Conservation (phyloP, 2,113 vertebrate genomes). For the Hylia prasina region DNA sequence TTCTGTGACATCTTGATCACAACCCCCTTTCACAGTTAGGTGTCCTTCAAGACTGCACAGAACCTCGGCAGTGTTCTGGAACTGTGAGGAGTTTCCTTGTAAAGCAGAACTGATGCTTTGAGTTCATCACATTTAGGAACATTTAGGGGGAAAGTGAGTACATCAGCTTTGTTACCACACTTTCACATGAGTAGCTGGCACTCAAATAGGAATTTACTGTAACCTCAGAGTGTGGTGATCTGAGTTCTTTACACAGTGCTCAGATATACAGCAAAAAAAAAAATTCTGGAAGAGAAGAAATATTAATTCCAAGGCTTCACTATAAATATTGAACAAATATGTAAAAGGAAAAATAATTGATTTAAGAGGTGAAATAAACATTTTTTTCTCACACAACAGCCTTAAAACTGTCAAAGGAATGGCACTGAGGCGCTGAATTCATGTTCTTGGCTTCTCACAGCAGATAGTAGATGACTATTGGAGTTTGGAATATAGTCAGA, state of each 20-base stretch:
- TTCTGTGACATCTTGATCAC: not conserved
- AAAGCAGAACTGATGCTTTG: conserved; percentile 25
- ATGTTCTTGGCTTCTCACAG: not conserved
- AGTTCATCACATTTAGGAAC: conserved; percentile 28
- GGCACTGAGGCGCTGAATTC: not conserved
- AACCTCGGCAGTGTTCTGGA: not conserved
- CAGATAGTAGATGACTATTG: not conserved
- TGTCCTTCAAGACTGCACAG: not conserved
- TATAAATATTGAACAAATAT: not conserved
- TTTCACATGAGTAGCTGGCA: not conserved
- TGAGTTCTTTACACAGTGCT: not conserved
- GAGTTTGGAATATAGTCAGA: not conserved
- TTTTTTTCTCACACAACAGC: not conserved
- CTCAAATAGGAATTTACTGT: not conserved
- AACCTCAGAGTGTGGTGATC: not conserved
- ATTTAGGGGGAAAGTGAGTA: not conserved
- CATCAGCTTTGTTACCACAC: conserved; percentile 6
- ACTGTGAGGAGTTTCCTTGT: not conserved
- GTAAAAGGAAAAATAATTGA: not conserved
- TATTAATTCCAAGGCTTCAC: not conserved
- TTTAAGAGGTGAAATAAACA: not conserved
- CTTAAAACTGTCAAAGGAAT: not conserved
- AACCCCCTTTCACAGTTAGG: not conserved
- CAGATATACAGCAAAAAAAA: not conserved
- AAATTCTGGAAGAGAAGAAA: not conserved